Percentiles rank a stretch among this genome's conserved stretches.
Evolutionary conservation across 2,888 invertebrate species (phyloP).

Genomic region (Latrodectus hesperus): DNA sequence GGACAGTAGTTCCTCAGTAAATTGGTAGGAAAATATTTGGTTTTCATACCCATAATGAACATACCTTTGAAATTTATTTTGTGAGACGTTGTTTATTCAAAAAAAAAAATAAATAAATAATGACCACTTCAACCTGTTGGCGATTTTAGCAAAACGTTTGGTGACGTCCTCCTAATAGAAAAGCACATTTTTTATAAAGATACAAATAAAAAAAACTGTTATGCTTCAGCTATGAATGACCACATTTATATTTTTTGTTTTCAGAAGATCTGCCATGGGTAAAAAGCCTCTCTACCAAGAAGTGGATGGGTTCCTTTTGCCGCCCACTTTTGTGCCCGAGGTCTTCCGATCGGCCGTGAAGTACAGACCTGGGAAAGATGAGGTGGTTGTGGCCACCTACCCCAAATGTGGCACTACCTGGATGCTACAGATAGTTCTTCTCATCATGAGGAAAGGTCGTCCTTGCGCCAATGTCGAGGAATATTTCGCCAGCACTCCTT

Average conservation of each 20-base stretch:
- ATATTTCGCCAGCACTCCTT: constrained; percentile 36
- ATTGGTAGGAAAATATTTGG: too few species aligned
- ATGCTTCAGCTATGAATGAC: too few species aligned
- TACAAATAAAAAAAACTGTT: too few species aligned
- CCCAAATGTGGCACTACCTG: constrained; percentile 66
- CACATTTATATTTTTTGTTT: not conserved
- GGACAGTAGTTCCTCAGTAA: too few species aligned
- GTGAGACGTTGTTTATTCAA: too few species aligned
- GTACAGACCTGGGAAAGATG: constrained; percentile 27
- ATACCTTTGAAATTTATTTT: too few species aligned
- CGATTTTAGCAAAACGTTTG: too few species aligned
- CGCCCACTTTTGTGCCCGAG: constrained; percentile 26
- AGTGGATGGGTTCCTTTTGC: constrained; percentile 24
- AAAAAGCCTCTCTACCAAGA: constrained; percentile 14
- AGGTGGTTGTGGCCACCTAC: constrained; percentile 42
- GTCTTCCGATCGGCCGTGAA: constrained; percentile 14
- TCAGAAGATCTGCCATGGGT: not conserved
- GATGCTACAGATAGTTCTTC: constrained; percentile 33
- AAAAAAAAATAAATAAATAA: too few species aligned
- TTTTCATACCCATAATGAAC: too few species aligned
- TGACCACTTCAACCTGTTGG: too few species aligned
- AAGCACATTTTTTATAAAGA: too few species aligned
- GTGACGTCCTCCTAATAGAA: too few species aligned
- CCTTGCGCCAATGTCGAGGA: constrained; percentile 15
- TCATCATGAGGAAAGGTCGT: constrained; percentile 39